A percentile compares a stretch with the other conserved stretches of the same genome.
phyloP scores from a whole-genome alignment of 92 coral and sea anemone genomes.

The Palythoa heliodiscus region DNA sequence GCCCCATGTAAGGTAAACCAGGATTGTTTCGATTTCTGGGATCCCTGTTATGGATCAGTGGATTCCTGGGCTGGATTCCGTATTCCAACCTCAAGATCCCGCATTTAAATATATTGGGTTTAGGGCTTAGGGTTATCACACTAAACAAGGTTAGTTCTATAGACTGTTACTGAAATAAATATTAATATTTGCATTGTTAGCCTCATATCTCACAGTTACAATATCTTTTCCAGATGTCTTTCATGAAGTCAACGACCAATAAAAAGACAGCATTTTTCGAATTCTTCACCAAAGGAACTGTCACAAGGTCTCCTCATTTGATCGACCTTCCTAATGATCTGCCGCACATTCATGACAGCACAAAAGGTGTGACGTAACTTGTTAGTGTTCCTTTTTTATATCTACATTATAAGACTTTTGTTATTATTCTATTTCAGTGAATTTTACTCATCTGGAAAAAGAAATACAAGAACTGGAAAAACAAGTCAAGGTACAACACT shows the following conservation, averaged over 20 bases:
- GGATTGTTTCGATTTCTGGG: too few relatives aligned
- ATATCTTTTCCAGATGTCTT: conserved; percentile 52
- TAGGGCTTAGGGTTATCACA: too few relatives aligned
- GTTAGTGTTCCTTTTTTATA: too few relatives aligned
- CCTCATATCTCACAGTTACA: background rate
- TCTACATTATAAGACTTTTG: too few relatives aligned
- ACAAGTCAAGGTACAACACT: conserved; percentile 63
- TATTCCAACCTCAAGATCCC: too few relatives aligned
- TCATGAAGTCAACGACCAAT: conserved; percentile 68
- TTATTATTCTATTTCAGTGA: conserved; percentile 40
- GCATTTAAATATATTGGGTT: too few relatives aligned
- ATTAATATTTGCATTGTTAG: background rate
- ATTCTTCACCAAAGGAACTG: conserved; percentile 58
- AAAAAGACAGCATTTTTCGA: conserved; percentile 67
- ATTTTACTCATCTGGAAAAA: conserved; percentile 57
- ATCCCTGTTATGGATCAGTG: too few relatives aligned
- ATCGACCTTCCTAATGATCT: conserved; percentile 57
- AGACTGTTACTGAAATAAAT: background rate
- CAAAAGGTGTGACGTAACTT: conserved; percentile 51
- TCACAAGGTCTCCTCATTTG: conserved; percentile 58
- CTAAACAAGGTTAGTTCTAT: too few relatives aligned
- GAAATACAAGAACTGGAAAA: conserved; percentile 65
- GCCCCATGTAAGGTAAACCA: too few relatives aligned
- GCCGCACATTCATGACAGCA: conserved; percentile 60
- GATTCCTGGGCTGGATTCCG: too few relatives aligned